phyloP scores from a whole-genome alignment of 2,888 invertebrate species.

The Caradrina kadenii region DNA sequence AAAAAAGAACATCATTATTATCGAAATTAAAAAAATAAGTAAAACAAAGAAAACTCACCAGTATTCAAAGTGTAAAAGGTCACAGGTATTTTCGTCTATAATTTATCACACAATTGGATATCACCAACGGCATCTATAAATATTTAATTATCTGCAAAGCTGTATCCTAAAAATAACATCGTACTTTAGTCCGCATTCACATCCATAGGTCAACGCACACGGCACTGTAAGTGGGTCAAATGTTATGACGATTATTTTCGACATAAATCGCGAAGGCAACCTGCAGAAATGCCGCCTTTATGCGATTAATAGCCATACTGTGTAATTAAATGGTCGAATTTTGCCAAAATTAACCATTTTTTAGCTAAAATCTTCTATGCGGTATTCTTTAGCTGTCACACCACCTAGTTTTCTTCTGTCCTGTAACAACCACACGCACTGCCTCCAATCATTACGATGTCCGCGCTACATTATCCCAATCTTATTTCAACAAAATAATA shows the following conservation, averaged over 20 bases:
- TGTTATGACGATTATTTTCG: slow-evolving; percentile 79
- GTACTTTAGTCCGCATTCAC: slow-evolving; percentile 86
- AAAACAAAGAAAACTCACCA: slow-evolving; percentile 86
- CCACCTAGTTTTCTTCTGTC: slow-evolving; percentile 76
- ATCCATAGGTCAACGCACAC: slow-evolving; percentile 89
- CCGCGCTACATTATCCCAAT: slow-evolving; percentile 73
- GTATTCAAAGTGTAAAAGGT: slow-evolving; percentile 72
- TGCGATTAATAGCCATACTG: slow-evolving; percentile 64
- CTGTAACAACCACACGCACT: slow-evolving; percentile 75
- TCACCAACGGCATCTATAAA: slow-evolving; percentile 85
- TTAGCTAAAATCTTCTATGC: slow-evolving; percentile 74
- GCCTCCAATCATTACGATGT: slow-evolving; percentile 72
- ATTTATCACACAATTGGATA: slow-evolving; percentile 73
- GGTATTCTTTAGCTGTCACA: slow-evolving; percentile 83
- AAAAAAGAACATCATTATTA: slow-evolving; percentile 23
- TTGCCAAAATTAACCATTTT: slow-evolving; percentile 71
- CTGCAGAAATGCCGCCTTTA: slow-evolving; percentile 56
- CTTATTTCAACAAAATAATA: slow-evolving; percentile 68
- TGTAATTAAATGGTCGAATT: slow-evolving; percentile 59
- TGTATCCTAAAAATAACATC: slow-evolving; percentile 89
- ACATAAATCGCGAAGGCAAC: slow-evolving; percentile 64
- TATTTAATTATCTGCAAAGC: slow-evolving; percentile 90
- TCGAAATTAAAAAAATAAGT: slow-evolving; percentile 57
- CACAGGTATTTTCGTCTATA: slow-evolving; percentile 71
- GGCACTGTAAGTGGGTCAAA: slow-evolving; percentile 88